Conservation (phyloP, 2,797 vertebrate genomes). For the Setipinna tenuifilis region DNA sequence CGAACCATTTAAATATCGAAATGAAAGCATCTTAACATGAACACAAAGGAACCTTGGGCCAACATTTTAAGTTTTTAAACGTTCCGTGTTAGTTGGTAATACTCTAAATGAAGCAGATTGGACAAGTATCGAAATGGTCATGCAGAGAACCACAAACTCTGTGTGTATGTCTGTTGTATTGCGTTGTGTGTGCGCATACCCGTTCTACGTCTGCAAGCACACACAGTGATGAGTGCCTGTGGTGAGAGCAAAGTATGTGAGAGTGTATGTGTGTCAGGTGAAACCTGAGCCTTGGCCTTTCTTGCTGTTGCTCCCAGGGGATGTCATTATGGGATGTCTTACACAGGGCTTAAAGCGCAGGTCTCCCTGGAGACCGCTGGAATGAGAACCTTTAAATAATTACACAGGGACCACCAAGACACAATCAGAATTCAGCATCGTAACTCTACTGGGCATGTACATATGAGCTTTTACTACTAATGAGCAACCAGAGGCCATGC, state of each 20-base stretch:
- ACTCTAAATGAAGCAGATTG: not conserved
- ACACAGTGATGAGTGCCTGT: slow-evolving; percentile 1
- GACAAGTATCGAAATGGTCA: not conserved
- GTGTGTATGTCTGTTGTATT: not conserved
- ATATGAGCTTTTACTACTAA: not conserved
- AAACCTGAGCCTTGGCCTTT: slow-evolving; percentile 23
- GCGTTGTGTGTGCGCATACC: not conserved
- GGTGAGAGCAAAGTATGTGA: not conserved
- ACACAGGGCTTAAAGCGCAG: slow-evolving; percentile 56
- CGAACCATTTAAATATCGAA: too few species aligned
- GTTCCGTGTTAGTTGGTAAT: too few species aligned
- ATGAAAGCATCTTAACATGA: too few species aligned
- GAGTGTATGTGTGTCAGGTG: slow-evolving; percentile 27
- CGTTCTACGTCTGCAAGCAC: not conserved
- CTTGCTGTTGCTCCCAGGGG: slow-evolving; percentile 51
- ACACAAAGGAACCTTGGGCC: too few species aligned
- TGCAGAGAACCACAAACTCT: not conserved
- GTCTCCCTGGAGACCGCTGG: slow-evolving; percentile 53
- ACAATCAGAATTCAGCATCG: not conserved
- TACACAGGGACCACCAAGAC: slow-evolving; percentile 61
- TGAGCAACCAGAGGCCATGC: not conserved
- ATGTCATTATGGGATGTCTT: slow-evolving; percentile 71
- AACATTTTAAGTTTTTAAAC: too few species aligned
- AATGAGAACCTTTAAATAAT: slow-evolving; percentile 59
- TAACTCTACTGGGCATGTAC: slow-evolving; percentile 23